These are phyloP conservation scores for Sebastes kiyomatsui DNA, from an alignment of 2,797 vertebrate genomes.

Conservation along the genomic window DNA sequence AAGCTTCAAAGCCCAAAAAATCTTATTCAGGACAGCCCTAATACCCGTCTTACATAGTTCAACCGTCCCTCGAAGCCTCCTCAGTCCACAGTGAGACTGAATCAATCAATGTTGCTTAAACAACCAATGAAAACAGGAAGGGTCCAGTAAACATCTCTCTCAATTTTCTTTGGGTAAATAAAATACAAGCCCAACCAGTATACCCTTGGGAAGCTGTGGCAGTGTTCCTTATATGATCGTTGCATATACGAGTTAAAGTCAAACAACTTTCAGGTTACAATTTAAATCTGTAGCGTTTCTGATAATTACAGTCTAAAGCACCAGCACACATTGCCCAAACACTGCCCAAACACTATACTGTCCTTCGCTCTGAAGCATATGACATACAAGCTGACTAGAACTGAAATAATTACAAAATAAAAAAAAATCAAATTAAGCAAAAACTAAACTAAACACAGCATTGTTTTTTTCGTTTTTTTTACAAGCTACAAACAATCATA, in stretches of 20 bases:
- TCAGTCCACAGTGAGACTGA: conserved; percentile 4
- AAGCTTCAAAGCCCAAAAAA: no score
- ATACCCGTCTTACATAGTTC: not conserved
- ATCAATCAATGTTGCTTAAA: not conserved
- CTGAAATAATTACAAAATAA: conserved; percentile 15
- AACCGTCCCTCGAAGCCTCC: not conserved
- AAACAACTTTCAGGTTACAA: conserved; percentile 14
- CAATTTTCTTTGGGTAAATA: conserved; percentile 53
- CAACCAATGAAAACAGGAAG: not conserved
- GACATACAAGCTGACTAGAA: conserved; percentile 24
- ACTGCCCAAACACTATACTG: not conserved
- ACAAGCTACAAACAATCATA: conserved; percentile 29
- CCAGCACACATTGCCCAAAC: not conserved
- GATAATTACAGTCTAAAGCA: conserved; percentile 8
- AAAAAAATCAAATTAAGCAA: conserved; percentile 30
- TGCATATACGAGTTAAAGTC: conserved; percentile 46
- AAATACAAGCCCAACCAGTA: conserved; percentile 14
- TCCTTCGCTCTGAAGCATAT: conserved; percentile 10
- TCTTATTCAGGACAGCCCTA: no score
- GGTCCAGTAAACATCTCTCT: not conserved
- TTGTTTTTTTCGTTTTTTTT: conserved; percentile 3
- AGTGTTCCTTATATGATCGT: conserved; percentile 49
- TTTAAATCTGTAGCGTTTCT: conserved; percentile 6
- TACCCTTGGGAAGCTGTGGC: conserved; percentile 38
- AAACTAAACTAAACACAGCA: conserved; percentile 27